Base-by-base conservation (phyloP, 2,888 invertebrate genomes). In the Trichacis sp. region DNA sequence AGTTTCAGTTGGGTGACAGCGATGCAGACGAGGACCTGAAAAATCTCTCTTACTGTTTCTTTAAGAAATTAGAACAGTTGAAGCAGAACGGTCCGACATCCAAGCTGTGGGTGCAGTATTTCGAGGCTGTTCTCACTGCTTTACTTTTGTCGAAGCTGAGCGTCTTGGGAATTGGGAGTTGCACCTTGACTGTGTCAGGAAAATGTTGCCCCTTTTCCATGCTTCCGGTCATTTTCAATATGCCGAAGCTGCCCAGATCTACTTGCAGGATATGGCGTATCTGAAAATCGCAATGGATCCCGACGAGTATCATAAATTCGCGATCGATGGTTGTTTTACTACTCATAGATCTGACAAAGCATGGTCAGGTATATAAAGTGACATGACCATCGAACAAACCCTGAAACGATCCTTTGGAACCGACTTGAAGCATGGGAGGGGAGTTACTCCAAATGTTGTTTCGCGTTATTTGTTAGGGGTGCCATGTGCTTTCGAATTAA, bases 191-290 rank as follows among this genome's bases (percentile, higher is more conserved):
- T 62, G 57, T 38, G 54, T 77, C 1, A 40, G 65, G 48, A 51
- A 70, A 52, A 73, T 75, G 67, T 17, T 75, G 47, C 75, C 76
- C 8, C 62, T 63, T 33, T 77, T 77, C 52, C 75, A 77, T 64
- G 72, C 74, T 5, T 49, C 64, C 52, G 79, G 78, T 1, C 79
- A 82, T 58, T 72, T 74, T 29, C 17, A 56, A 9, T 77, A 78
- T 57, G 73, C 77, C 6, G 77, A 73, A 68, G 70, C 67, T 49
- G 69, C 68, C 4, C 74, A 75, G 18, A 15, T 79, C 4, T 77
- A 78, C 53, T 40, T 78, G 4, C 78, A 78, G 63, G 74, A 78
- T 36, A 78, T 76, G 77, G 24, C 17, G 2, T 42, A 61, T 15
- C 49, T 72, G 15, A 11, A 43, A 17, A 12, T 33, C 4, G 11